Conservation (phyloP, 2,113 vertebrate species). For the Neodon shergylaensis region DNA sequence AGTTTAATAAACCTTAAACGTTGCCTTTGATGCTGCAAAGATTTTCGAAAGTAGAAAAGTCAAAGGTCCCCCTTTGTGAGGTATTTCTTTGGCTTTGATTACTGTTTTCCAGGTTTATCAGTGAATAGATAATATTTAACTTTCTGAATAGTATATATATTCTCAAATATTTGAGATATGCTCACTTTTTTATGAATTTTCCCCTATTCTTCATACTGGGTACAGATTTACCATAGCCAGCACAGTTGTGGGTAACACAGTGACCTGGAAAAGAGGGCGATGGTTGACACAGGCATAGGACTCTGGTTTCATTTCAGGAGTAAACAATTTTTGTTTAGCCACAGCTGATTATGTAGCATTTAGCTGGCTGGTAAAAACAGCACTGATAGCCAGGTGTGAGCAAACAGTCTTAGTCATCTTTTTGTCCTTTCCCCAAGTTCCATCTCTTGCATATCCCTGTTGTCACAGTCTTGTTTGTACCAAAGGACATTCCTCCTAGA, state of each 20-base stretch:
- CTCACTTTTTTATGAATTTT: background rate
- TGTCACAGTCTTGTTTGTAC: background rate
- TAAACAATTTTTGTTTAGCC: background rate
- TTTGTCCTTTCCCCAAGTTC: background rate
- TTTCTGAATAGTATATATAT: background rate
- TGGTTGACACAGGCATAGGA: background rate
- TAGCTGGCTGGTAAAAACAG: background rate
- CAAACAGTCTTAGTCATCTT: no score
- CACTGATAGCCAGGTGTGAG: background rate
- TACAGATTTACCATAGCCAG: background rate
- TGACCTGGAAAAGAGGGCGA: background rate
- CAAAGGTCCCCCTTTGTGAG: background rate
- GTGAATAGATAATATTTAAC: background rate
- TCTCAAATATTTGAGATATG: background rate
- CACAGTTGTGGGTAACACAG: background rate
- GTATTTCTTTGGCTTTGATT: background rate
- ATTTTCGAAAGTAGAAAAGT: background rate
- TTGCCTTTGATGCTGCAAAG: background rate
- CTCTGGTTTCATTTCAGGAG: background rate
- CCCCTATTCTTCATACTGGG: background rate
- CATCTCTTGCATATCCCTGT: background rate
- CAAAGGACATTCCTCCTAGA: background rate
- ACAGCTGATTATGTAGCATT: background rate
- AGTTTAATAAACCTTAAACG: background rate
- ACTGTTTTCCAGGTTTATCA: background rate